Percentiles rank a stretch among this genome's conserved stretches.
Conservation (phyloP, 2,888 invertebrate genomes). For the Glaucopsyche alexis region DNA sequence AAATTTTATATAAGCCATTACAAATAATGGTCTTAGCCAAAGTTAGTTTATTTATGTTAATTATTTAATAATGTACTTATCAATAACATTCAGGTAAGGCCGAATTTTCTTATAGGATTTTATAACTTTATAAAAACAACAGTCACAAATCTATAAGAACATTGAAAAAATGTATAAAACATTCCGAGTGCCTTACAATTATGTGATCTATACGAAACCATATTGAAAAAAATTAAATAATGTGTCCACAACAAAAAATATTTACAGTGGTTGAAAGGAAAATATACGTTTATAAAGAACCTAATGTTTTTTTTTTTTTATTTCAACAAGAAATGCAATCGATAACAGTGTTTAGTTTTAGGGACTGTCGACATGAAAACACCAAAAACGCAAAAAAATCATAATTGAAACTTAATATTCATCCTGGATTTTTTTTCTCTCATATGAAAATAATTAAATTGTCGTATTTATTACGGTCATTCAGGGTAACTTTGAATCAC, state of each 20-base stretch:
- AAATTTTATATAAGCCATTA: neutral
- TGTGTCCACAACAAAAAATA: neutral
- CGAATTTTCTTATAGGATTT: neutral
- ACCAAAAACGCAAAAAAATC: neutral
- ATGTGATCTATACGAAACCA: constrained; percentile 36
- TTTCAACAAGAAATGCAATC: neutral
- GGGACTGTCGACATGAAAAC: neutral
- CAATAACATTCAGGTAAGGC: neutral
- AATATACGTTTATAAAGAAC: neutral
- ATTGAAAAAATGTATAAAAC: constrained; percentile 49
- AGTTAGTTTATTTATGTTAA: neutral
- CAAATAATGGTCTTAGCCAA: neutral
- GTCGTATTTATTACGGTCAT: too few relatives aligned
- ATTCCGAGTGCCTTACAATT: constrained; percentile 54
- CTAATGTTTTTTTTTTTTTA: neutral
- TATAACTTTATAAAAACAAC: neutral
- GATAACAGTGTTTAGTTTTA: neutral
- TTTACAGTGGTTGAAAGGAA: constrained; percentile 2
- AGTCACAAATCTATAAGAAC: constrained; percentile 24
- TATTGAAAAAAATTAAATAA: neutral
- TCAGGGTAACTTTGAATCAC: too few relatives aligned
- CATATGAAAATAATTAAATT: too few relatives aligned
- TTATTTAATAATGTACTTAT: neutral
- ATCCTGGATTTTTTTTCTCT: too few relatives aligned
- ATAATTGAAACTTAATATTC: too few relatives aligned